Evolutionary conservation across 2,888 invertebrate genomes (phyloP).

Genomic region (Dendrolimus houi): DNA sequence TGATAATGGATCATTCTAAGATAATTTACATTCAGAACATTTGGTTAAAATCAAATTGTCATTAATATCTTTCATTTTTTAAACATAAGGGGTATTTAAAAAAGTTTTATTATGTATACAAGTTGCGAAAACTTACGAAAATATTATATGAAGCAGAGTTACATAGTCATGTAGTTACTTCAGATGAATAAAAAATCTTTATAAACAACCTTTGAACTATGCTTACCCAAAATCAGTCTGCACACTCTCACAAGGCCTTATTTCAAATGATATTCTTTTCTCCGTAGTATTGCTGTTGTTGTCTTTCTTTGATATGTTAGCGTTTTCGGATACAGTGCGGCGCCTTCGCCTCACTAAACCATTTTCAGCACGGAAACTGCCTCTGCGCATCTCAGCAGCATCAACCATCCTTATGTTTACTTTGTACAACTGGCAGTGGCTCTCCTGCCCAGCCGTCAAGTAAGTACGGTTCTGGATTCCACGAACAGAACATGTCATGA

Average conservation of each 20-base stretch:
- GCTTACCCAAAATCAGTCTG: conserved; percentile 88
- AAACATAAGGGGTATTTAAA: too few species aligned
- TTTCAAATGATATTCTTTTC: conserved; percentile 83
- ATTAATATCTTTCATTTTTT: too few species aligned
- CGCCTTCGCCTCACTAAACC: conserved; percentile 58
- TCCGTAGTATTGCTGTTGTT: conserved; percentile 58
- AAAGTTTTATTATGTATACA: too few species aligned
- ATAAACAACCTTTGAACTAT: neutral
- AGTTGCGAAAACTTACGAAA: too few species aligned
- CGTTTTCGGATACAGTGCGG: conserved; percentile 74
- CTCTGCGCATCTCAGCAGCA: conserved; percentile 74
- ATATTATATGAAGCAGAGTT: too few species aligned
- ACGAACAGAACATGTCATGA: conserved; percentile 92
- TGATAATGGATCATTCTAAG: too few species aligned
- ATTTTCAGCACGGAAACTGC: conserved; percentile 70
- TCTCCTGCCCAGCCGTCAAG: conserved; percentile 94
- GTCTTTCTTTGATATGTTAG: conserved; percentile 62
- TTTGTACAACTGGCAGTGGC: conserved; percentile 90
- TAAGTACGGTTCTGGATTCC: conserved; percentile 84
- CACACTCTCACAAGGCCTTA: conserved; percentile 86
- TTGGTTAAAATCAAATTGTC: too few species aligned
- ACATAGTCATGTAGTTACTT: too few species aligned
- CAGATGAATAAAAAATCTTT: too few species aligned
- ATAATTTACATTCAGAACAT: too few species aligned
- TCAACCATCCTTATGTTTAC: conserved; percentile 78